Evolutionary conservation across 53 echinoderm and acorn worm species (phyloP), one percentile per base, ranked within the genome.

Genomic region (Paelopatides confundens): DNA sequence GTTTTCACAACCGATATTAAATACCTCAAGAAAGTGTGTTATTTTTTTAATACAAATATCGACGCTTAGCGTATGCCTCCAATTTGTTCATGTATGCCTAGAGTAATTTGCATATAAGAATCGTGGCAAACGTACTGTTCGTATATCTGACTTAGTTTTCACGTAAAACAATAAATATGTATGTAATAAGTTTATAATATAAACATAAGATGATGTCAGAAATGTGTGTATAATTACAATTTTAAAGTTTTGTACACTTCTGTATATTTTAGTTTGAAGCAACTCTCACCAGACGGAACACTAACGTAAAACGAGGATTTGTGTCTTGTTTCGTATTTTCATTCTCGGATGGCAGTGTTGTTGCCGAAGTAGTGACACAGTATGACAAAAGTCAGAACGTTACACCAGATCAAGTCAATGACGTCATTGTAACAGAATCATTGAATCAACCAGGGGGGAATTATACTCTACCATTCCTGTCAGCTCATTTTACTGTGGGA

Each of bases 311-410:
- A 9, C n/a, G 27, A 10, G 74, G 74, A 23, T 74, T 26, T 39
- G 74, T 74, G 5, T 38, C 47, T 24, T 74, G 74, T 46, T 74
- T 74, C 8, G 74, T 74, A 4, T 74, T 39, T 39, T 74, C 74
- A 9, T 26, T 74, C 74, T 39, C 10, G 27, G 28, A 36, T 23
- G 74, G 74, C 21, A 74, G 74, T 27, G 28, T 74, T 3, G 74
- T 74, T 5, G 74, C 74, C n/a, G 47, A 74, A 1, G 74, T 74
- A 21, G 74, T 46, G 5, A 74, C 74, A 40, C 40, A 39, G 46
- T 74, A 1, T 39, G 40, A 74, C 47, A 46, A 38, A 17, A 36
- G 1, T n/a, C 24, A 35, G 3, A 74, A 74, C 39, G 40, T 74
- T 10, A 74, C 74, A 0, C 21, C 47, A 9, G 47, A 74, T 5